Evolutionary conservation across 2,113 vertebrate genomes (phyloP).

Genomic region (Dipodomys ordii): DNA sequence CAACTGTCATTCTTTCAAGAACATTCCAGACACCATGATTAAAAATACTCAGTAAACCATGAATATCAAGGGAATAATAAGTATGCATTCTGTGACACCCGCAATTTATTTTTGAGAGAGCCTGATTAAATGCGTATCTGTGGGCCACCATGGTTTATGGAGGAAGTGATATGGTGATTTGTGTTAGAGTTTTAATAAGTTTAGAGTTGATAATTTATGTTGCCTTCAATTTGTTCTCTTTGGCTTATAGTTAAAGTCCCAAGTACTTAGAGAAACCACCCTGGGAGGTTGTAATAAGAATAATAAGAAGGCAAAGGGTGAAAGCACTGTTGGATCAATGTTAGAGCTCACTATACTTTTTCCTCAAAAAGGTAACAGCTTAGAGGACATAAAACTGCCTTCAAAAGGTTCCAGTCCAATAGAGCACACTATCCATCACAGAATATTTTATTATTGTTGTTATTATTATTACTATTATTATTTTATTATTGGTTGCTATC

Average conservation of each 20-base stretch:
- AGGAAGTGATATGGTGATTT: constrained; percentile 42
- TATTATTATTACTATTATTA: neutral
- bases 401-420: neutral
- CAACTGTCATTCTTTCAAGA: constrained; percentile 59
- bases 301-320: neutral
- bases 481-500: neutral
- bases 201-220: constrained; percentile 47
- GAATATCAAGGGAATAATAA: constrained; percentile 50
- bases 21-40: constrained; percentile 42
- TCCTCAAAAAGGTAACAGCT: neutral
- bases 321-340: neutral
- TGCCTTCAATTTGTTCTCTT: constrained; percentile 16
- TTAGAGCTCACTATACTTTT: neutral
- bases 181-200: constrained; percentile 50
- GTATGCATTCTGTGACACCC: neutral
- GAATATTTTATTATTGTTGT: neutral
- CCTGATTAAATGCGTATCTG: constrained; percentile 55
- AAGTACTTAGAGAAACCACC: neutral
- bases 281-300: neutral
- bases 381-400: neutral
- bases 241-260: neutral
- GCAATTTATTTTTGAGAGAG: neutral
- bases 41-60: constrained; percentile 69
- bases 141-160: constrained; percentile 43
- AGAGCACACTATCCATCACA: neutral